phyloP scores from a whole-genome alignment of 2,113 vertebrate species.

The Ceyx melanurus region DNA sequence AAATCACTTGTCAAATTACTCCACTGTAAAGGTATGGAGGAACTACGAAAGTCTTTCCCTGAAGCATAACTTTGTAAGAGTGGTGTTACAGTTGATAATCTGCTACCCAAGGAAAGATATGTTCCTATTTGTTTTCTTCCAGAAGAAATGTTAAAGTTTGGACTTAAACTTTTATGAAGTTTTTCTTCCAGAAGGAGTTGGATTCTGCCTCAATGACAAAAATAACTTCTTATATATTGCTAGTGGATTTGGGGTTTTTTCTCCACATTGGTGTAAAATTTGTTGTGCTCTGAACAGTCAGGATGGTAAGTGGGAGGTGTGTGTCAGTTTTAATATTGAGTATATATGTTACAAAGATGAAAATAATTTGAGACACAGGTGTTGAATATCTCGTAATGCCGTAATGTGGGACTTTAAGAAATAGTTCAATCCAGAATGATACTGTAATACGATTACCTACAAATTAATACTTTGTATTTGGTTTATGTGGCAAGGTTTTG shows the following conservation, averaged over 20 bases:
- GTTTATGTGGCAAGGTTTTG: neutral
- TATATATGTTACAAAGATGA: neutral
- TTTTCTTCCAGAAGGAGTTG: neutral
- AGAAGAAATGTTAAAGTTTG: neutral
- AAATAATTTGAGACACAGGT: neutral
- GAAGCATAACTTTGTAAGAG: neutral
- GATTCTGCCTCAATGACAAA: neutral
- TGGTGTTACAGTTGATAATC: neutral
- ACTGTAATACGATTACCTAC: neutral
- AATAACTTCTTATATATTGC: neutral
- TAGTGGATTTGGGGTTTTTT: neutral
- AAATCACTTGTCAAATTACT: conserved; percentile 30
- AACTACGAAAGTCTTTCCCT: neutral
- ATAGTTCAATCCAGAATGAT: neutral
- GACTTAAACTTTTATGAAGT: neutral
- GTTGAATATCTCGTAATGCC: neutral
- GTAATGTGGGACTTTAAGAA: neutral
- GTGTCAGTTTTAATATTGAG: neutral
- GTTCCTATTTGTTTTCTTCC: neutral
- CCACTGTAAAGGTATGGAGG: neutral
- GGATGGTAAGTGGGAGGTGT: conserved; percentile 1
- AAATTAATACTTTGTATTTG: neutral
- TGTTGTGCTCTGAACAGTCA: neutral
- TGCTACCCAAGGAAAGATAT: neutral
- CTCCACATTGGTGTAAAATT: neutral